Conservation (phyloP, 2,113 vertebrate genomes). For the Ascaphus truei region DNA sequence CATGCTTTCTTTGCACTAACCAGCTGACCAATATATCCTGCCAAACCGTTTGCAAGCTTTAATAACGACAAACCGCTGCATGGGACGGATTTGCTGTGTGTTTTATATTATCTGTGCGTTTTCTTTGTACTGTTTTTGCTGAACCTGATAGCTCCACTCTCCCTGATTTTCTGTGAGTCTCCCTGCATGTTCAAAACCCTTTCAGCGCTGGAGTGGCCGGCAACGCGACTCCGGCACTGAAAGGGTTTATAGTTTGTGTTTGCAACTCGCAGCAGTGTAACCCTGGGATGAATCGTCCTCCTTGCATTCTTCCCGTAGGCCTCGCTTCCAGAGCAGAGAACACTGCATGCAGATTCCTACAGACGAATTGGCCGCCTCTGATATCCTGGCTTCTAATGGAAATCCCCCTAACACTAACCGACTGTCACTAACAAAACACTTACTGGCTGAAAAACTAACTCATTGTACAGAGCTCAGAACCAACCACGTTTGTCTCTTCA, state of each 20-base stretch:
- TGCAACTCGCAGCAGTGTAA: constrained; percentile 18
- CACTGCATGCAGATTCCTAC: constrained; percentile 84
- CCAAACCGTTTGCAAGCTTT: no score
- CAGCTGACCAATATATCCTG: no score
- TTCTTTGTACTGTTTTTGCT: no score
- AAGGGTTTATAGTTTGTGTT: background rate
- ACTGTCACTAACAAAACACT: constrained; percentile 46
- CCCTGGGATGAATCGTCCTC: constrained; percentile 78
- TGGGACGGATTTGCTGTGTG: no score
- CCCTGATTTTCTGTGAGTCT: no score
- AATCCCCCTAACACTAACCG: constrained; percentile 53
- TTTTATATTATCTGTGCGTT: no score
- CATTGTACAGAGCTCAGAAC: background rate
- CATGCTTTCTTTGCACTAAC: no score
- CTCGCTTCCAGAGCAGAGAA: constrained; percentile 79
- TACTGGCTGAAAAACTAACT: constrained; percentile 56
- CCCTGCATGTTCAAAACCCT: background rate
- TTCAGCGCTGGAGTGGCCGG: background rate
- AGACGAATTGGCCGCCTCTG: constrained; percentile 88
- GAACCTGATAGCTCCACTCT: no score
- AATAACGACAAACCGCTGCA: no score
- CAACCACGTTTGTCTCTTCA: constrained; percentile 26
- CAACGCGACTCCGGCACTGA: no score
- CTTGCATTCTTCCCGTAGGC: constrained; percentile 85
- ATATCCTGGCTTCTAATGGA: constrained; percentile 62